These are phyloP conservation scores for Platyscapa corneri DNA, from an alignment of 1,140 invertebrate species.

Conservation along the genomic window DNA sequence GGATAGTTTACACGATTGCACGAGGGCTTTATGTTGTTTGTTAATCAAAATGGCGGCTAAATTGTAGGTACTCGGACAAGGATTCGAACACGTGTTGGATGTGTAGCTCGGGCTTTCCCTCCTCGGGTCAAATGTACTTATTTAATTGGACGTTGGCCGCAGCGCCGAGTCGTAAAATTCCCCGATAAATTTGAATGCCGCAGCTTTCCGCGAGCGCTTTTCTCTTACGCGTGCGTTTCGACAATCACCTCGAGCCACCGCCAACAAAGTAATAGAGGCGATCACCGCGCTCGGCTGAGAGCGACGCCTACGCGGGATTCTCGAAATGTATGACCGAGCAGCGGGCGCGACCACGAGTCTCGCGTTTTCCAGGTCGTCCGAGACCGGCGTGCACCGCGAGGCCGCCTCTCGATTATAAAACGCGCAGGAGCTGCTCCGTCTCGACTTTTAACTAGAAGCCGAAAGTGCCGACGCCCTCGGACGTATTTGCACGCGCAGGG, in stretches of 20 bases:
- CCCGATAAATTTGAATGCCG: neutral
- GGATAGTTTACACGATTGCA: conserved; percentile 43
- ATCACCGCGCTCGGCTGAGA: too few relatives aligned
- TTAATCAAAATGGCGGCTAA: conserved; percentile 50
- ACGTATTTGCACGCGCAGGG: conserved; percentile 4
- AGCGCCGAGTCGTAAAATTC: neutral
- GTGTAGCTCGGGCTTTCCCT: conserved; percentile 3
- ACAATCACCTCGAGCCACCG: too few relatives aligned
- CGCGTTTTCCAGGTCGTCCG: too few relatives aligned
- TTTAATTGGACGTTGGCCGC: conserved; percentile 1
- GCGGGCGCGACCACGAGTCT: too few relatives aligned
- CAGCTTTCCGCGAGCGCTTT: neutral
- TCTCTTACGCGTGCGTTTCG: neutral
- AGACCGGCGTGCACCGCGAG: too few relatives aligned
- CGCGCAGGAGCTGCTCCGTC: neutral
- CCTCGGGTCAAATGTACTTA: neutral
- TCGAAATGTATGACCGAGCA: too few relatives aligned
- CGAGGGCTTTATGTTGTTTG: conserved; percentile 49
- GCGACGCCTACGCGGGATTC: too few relatives aligned
- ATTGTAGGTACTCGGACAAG: conserved; percentile 19
- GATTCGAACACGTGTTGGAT: neutral
- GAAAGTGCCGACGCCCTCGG: conserved; percentile 1
- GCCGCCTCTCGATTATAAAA: neutral
- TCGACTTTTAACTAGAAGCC: too few relatives aligned
- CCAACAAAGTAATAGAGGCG: too few relatives aligned